Percentiles rank a stretch among this genome's conserved stretches.
phyloP scores from a whole-genome alignment of 2,113 vertebrate genomes.

The Neodon shergylaensis region DNA sequence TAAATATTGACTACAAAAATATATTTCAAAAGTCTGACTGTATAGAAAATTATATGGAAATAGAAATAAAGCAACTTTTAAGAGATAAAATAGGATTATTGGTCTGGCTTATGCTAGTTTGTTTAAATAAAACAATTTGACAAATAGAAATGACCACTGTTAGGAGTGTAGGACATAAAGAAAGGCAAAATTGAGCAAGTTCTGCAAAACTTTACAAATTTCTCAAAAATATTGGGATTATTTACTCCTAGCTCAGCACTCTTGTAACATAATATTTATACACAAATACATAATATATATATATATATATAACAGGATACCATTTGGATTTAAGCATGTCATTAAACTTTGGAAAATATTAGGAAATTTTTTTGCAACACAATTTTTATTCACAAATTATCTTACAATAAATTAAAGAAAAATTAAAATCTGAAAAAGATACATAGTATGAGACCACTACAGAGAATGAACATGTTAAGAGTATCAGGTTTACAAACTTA shows the following conservation, averaged over 20 bases:
- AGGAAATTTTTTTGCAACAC: background rate
- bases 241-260: background rate
- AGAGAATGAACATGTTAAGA: background rate
- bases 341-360: background rate
- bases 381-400: background rate
- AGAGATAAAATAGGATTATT: background rate
- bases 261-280: background rate
- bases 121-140: background rate
- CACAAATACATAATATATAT: background rate
- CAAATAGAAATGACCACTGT: background rate
- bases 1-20: constrained; percentile 10
- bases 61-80: background rate
- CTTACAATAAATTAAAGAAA: background rate
- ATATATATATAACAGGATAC: background rate
- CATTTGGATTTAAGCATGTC: background rate
- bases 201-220: background rate
- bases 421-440: background rate
- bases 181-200: background rate
- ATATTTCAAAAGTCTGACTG: background rate
- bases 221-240: background rate
- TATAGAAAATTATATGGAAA: background rate
- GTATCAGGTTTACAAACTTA: background rate
- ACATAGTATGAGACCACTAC: background rate
- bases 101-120: background rate
- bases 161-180: background rate